Conservation (phyloP, 2,113 vertebrate genomes). For the Hippocampus comes region DNA sequence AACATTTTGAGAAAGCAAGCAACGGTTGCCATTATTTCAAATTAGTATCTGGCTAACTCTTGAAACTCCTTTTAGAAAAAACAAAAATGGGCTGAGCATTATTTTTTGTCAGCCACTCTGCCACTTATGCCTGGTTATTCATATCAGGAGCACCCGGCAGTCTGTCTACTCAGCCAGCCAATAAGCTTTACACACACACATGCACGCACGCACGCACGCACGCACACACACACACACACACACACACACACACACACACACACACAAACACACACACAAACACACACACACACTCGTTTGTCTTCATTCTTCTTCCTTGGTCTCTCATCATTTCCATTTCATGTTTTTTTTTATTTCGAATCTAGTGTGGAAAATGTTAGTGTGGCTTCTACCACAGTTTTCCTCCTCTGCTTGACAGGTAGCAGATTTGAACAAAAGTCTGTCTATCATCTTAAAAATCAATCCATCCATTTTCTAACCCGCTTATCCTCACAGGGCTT, state of each 20-base stretch:
- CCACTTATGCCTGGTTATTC: slow-evolving; percentile 50
- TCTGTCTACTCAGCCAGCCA: slow-evolving; percentile 33
- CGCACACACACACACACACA: slow-evolving; percentile 32
- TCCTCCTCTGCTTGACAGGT: slow-evolving; percentile 27
- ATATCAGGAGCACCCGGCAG: slow-evolving; percentile 32
- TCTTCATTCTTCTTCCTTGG: slow-evolving; percentile 23
- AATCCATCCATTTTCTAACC: no score
- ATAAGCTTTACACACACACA: slow-evolving; percentile 22
- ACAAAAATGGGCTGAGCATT: not conserved
- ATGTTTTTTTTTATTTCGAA: slow-evolving; percentile 11
- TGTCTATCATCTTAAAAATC: no score
- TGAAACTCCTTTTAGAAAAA: not conserved
- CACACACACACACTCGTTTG: slow-evolving; percentile 38
- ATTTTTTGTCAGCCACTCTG: slow-evolving; percentile 18
- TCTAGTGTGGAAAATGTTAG: slow-evolving; percentile 12
- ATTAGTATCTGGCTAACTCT: not conserved
- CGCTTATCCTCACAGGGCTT: no score
- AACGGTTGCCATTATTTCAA: not conserved
- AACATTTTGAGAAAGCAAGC: not conserved
- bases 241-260: slow-evolving; percentile 42
- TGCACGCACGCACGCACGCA: no score
- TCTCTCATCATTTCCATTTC: slow-evolving; percentile 12
- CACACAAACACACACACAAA: slow-evolving; percentile 32
- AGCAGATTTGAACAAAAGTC: slow-evolving; percentile 12
- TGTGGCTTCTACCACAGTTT: slow-evolving; percentile 9